Evolutionary conservation across 2,888 invertebrate species (phyloP), one percentile per base, ranked within the genome.

Genomic region (Eilema caniola): DNA sequence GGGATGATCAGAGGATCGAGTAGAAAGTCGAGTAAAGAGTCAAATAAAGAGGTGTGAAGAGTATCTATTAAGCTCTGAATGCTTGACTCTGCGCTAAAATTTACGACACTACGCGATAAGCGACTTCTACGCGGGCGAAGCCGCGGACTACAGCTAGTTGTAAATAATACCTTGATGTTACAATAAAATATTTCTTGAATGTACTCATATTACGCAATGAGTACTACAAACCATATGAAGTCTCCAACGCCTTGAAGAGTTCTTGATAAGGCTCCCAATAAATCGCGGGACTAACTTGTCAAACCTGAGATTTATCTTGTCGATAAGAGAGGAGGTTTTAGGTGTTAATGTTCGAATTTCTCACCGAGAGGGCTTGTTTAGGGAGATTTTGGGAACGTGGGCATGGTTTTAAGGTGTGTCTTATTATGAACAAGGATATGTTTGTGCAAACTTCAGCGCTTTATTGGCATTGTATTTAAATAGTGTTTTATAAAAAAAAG

Each of bases 211-310:
- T 25, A 41, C 20, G 20, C 41, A 41, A 41, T 80, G 73, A 77
- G 74, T 70, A 62, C 63, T 67, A 62, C 76, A 72, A 65, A 64
- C 66, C 78, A 64, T 73, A 78, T 76, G 69, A 78, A 76, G 68
- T 67, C 66, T 33, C 47, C 24, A 41, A 41, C 33, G 67, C 33
- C 70, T 47, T 66, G 62, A 68, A 53, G 70, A 74, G 76, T 69
- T 78, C 73, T 33, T 72, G 81, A 78, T 81, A 81, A 63, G 62
- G 41, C 70, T 57, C 61, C 62, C 72, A 81, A 80, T 81, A 81
- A 81, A 81, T 81, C 78, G 70, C 68, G 20, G 67, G 78, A 75
- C 81, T 76, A 79, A 41, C 25, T 65, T 79, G 80, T 79, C 80
- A 81, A 81, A 81, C 56, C 63, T 73, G 70, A 81, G 77, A 81